Conservation (phyloP, 2,797 vertebrate species). For the Hyperoplus immaculatus region DNA sequence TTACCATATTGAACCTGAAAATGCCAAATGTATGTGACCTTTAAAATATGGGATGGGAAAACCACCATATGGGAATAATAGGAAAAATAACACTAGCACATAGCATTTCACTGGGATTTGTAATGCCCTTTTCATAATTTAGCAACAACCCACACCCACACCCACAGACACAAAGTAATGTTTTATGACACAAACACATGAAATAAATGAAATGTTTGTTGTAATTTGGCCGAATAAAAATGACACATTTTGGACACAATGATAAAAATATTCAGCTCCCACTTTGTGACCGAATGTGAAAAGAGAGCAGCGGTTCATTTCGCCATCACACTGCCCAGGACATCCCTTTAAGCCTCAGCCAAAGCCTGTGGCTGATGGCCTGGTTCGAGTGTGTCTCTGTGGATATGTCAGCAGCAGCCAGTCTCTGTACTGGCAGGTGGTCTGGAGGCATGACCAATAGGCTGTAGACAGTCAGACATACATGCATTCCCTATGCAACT, state of each 20-base stretch:
- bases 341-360: constrained; percentile 68
- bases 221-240: constrained; percentile 7
- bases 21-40: too few relatives aligned
- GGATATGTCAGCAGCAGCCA: constrained; percentile 69
- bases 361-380: constrained; percentile 73
- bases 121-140: background rate
- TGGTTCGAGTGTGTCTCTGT: constrained; percentile 65
- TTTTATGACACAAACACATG: background rate
- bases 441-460: constrained; percentile 75
- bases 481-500: constrained; percentile 44
- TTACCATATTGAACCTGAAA: too few relatives aligned
- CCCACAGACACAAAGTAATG: background rate
- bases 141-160: background rate
- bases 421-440: constrained; percentile 73
- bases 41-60: too few relatives aligned
- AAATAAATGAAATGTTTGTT: constrained; percentile 3
- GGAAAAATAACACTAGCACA: background rate
- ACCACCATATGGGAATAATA: too few relatives aligned
- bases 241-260: background rate
- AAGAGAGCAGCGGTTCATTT: constrained; percentile 54
- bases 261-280: constrained; percentile 38
- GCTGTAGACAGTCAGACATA: constrained; percentile 48
- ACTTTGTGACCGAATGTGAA: constrained; percentile 50
- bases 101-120: background rate
- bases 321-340: constrained; percentile 50